Base-by-base conservation (phyloP, 2,797 vertebrate genomes). In the Garrulus glandarius region DNA sequence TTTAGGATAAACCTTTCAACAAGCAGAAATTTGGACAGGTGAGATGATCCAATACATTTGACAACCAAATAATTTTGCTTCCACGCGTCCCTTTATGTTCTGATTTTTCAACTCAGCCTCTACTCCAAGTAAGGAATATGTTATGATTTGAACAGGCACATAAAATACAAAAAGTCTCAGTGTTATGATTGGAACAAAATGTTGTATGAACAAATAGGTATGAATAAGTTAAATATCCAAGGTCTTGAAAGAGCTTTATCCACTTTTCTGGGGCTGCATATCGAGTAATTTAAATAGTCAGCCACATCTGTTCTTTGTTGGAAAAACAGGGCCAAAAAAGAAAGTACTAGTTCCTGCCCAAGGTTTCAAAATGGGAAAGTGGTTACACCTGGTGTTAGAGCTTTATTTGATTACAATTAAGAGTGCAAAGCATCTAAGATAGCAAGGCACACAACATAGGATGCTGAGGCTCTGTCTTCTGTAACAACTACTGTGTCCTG, bases 1-100 rank as follows among this genome's bases (percentile, higher is more conserved):
- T 93, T 77, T 55, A 87, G 60, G 29, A 75, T 65, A 94, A 91
- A 86, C 15, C 27, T 84, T 79, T 86, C 69, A 94, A 89, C 77
- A 89, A 91, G 29, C 27, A 68, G 70, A 93, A 70, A 93, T 92
- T 81, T 86, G 44, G 23, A n/a, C 41, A 87, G 56, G 63, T n/a
- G 30, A 89, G 80, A 76, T n/a, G 22, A 67, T 60, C 64, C 43
- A 37, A 72, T 26, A 46, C 7, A 36, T 70, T 50, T 84, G 68
- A 92, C 57, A 89, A 36, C 6, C 18, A 41, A 82, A 36, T 43
- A 64, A 78, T 84, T 91, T 95, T 92, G 9, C 52, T 59, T 81
- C n/a, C 37, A 32, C 5, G 0, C 47, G 22, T 44, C 15, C 10
- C 22, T 80, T 80, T 80, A 39, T 13, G 5, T 27, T 55, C 37